A percentile compares a stretch with the other conserved stretches of the same genome.
Conservation (phyloP, 2,888 invertebrate species). For the Cacoxenus indagator region DNA sequence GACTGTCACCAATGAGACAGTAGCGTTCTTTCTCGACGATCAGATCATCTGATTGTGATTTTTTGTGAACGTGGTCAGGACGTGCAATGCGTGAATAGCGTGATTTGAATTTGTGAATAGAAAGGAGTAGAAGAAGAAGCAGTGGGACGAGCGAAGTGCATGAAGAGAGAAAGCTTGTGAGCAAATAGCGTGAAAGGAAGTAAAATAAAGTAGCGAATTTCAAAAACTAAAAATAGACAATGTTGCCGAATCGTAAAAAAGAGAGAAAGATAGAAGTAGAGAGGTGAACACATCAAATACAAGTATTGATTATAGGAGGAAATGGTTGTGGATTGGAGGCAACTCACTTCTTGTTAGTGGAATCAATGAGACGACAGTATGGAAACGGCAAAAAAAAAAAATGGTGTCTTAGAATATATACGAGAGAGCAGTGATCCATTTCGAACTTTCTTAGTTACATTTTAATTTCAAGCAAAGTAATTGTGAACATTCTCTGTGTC, state of each 20-base stretch:
- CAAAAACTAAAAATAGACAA: slow-evolving; percentile 42
- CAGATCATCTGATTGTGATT: slow-evolving; percentile 78
- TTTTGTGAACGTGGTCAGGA: slow-evolving; percentile 36
- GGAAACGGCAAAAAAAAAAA: slow-evolving; percentile 10
- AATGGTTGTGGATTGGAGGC: neutral
- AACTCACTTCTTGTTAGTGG: neutral
- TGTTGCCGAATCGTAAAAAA: neutral
- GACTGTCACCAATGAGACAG: slow-evolving; percentile 93
- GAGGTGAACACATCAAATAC: slow-evolving; percentile 1
- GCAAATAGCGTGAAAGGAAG: slow-evolving; percentile 24
- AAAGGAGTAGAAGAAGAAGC: slow-evolving; percentile 45
- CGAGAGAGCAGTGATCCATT: neutral
- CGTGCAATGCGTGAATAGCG: slow-evolving; percentile 39
- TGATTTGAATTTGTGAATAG: slow-evolving; percentile 45
- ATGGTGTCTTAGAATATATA: neutral
- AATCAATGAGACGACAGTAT: slow-evolving; percentile 8
- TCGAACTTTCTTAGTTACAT: neutral
- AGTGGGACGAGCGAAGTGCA: slow-evolving; percentile 36
- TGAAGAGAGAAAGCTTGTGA: slow-evolving; percentile 46
- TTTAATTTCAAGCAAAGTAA: neutral
- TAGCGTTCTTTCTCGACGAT: slow-evolving; percentile 91
- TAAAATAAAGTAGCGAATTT: slow-evolving; percentile 32
- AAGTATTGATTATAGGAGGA: neutral
- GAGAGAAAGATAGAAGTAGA: neutral
- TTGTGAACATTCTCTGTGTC: slow-evolving; percentile 4